Percentiles rank a stretch among this genome's conserved stretches.
These are phyloP conservation scores for Anser cygnoides DNA, from an alignment of 2,113 vertebrate species.

Conservation along the genomic window DNA sequence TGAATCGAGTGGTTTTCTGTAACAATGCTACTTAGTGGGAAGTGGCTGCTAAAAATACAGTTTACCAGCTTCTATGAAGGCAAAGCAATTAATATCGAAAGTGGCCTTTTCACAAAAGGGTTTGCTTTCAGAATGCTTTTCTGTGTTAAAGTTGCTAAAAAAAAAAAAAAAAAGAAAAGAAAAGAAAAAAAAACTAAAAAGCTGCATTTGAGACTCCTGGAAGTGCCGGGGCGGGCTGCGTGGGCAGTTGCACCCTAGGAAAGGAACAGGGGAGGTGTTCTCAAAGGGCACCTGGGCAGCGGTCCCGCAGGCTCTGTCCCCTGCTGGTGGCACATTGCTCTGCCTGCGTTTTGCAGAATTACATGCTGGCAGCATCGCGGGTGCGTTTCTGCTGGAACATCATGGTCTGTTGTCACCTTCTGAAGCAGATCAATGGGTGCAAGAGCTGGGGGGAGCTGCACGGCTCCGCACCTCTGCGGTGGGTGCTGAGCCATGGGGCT, in stretches of 20 bases:
- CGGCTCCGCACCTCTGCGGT: background rate
- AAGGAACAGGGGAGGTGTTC: background rate
- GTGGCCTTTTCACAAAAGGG: conserved; percentile 56
- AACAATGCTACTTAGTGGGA: conserved; percentile 43
- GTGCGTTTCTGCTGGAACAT: background rate
- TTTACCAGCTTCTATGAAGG: conserved; percentile 50
- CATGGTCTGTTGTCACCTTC: background rate
- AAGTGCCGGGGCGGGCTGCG: background rate
- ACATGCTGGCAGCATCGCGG: background rate
- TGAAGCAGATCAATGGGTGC: background rate
- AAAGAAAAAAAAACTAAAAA: background rate
- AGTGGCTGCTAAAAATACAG: conserved; percentile 72
- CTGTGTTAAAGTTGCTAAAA: conserved; percentile 32
- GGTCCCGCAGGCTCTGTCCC: background rate
- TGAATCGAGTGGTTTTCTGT: conserved; percentile 19
- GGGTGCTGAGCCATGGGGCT: background rate
- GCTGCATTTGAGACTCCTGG: background rate
- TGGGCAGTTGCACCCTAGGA: background rate
- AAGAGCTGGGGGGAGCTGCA: background rate
- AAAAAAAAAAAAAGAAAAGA: background rate
- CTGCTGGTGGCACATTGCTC: background rate
- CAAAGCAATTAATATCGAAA: conserved; percentile 69
- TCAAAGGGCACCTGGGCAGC: background rate
- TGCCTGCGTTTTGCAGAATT: background rate
- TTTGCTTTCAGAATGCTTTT: conserved; percentile 58